These are phyloP conservation scores for Equus przewalskii DNA, from an alignment of 2,113 vertebrate species.

Conservation along the genomic window DNA sequence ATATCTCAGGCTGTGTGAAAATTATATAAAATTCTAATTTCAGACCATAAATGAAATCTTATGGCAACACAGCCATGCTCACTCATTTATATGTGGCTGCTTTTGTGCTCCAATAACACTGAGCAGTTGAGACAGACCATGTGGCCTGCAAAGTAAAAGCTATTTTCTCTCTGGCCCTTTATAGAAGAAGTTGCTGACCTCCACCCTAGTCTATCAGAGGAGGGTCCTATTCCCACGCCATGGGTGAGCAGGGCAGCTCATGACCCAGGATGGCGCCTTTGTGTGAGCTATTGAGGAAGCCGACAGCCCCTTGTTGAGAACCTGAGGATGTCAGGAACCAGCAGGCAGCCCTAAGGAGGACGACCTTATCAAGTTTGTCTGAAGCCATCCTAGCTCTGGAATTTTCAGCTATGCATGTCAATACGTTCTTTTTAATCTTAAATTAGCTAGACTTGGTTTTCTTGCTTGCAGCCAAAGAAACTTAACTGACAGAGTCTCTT, in stretches of 20 bases:
- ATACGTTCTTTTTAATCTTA: conserved; percentile 45
- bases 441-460: conserved; percentile 40
- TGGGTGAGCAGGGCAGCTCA: background rate
- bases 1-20: background rate
- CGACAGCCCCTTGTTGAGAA: background rate
- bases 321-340: background rate
- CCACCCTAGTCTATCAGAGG: background rate
- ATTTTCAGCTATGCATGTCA: conserved; percentile 10
- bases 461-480: conserved; percentile 28
- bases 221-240: background rate
- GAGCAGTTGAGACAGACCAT: background rate
- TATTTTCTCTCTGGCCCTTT: background rate
- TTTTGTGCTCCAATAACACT: background rate
- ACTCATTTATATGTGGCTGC: background rate
- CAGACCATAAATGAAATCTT: background rate
- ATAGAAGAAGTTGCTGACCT: background rate
- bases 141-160: background rate
- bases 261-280: background rate
- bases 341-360: background rate
- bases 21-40: conserved; percentile 26
- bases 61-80: background rate
- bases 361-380: background rate
- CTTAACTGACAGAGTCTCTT: background rate
- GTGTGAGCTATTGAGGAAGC: background rate
- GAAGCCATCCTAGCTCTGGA: background rate